A percentile compares a stretch with the other conserved stretches of the same genome.
phyloP scores from a whole-genome alignment of 2,888 invertebrate species.

The Latrodectus hesperus region DNA sequence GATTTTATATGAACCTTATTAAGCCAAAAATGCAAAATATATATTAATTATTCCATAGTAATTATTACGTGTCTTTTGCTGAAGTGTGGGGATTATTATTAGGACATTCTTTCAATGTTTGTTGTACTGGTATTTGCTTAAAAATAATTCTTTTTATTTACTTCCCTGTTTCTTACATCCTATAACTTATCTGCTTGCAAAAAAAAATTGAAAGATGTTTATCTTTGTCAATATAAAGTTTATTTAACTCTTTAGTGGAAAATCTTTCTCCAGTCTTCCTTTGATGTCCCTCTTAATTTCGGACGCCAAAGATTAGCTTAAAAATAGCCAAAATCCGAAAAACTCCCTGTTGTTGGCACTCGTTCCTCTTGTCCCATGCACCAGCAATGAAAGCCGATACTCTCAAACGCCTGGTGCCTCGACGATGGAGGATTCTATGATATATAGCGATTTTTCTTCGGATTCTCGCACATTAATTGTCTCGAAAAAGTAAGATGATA shows the following conservation, averaged over 20 bases:
- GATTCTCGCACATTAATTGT: slow-evolving; percentile 68
- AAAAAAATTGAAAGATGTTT: too few relatives aligned
- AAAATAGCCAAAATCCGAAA: slow-evolving; percentile 21
- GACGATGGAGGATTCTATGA: slow-evolving; percentile 48
- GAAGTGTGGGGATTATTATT: too few relatives aligned
- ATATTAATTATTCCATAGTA: too few relatives aligned
- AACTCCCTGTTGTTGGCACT: slow-evolving; percentile 1
- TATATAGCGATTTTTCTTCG: slow-evolving; percentile 60
- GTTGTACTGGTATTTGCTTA: too few relatives aligned
- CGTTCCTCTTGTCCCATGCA: slow-evolving; percentile 5
- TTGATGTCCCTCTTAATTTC: neutral
- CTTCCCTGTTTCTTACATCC: too few relatives aligned
- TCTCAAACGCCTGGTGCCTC: slow-evolving; percentile 45
- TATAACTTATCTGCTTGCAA: too few relatives aligned
- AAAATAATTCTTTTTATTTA: too few relatives aligned
- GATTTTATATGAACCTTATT: too few relatives aligned
- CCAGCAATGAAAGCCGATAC: slow-evolving; percentile 49
- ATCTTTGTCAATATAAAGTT: neutral
- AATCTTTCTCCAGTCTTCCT: neutral
- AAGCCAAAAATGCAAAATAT: too few relatives aligned
- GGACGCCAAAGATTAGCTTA: slow-evolving; percentile 10
- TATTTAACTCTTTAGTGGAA: neutral
- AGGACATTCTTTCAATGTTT: too few relatives aligned
- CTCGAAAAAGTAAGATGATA: slow-evolving; percentile 49
- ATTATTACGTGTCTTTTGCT: too few relatives aligned